These are phyloP conservation scores for Umimayanthus chanpuru DNA, from an alignment of 92 coral and sea anemone genomes.

Conservation along the genomic window DNA sequence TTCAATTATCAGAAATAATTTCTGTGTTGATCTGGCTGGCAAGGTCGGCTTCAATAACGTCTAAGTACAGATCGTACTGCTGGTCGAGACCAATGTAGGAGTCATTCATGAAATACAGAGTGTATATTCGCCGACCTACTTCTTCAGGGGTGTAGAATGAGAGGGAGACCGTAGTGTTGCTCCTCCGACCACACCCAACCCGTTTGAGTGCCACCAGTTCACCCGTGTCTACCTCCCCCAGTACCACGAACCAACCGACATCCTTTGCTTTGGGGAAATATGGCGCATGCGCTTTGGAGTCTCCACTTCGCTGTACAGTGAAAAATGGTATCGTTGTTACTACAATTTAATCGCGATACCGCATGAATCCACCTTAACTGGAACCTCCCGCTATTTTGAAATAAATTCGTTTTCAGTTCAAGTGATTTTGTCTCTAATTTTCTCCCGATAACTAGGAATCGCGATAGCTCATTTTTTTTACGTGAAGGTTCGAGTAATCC, in stretches of 20 bases:
- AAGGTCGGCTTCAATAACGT: conserved; percentile 82
- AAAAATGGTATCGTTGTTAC: background rate
- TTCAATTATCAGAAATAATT: conserved; percentile 36
- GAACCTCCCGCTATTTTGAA: too few species aligned
- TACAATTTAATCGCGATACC: too few species aligned
- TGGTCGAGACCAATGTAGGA: conserved; percentile 97
- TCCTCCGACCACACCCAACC: conserved; percentile 72
- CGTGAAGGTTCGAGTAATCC: too few species aligned
- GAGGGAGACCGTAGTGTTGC: conserved; percentile 70
- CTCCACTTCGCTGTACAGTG: conserved; percentile 54
- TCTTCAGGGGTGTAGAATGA: conserved; percentile 95
- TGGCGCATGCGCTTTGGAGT: conserved; percentile 88
- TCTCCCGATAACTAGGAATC: too few species aligned
- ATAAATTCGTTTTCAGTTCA: too few species aligned
- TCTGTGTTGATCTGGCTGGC: conserved; percentile 91
- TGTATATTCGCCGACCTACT: conserved; percentile 83
- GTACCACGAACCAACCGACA: conserved; percentile 93
- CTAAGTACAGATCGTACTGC: conserved; percentile 82
- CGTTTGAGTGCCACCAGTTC: conserved; percentile 94
- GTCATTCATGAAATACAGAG: conserved; percentile 89
- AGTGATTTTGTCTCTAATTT: too few species aligned
- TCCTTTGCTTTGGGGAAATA: conserved; percentile 90
- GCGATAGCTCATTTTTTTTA: too few species aligned
- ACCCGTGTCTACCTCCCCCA: conserved; percentile 94
- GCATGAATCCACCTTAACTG: too few species aligned